phyloP scores from a whole-genome alignment of 2,888 invertebrate species.

The Drosophila recens region DNA sequence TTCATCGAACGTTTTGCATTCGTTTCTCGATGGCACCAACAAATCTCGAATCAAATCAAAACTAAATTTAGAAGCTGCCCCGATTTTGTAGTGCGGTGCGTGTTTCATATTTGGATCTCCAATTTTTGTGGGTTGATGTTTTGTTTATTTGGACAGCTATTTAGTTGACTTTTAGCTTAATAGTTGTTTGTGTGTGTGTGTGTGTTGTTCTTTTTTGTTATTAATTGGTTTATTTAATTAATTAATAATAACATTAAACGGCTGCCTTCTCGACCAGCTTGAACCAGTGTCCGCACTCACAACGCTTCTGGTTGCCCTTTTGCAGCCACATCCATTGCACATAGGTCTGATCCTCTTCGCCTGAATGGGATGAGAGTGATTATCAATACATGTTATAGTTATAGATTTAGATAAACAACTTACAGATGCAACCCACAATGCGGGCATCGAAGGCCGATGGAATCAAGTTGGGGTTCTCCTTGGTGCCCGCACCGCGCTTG shows the following conservation, averaged over 20 bases:
- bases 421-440: slow-evolving; percentile 97
- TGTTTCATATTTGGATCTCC: slow-evolving; percentile 6
- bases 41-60: slow-evolving; percentile 17
- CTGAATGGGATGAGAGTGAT: slow-evolving; percentile 77
- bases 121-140: slow-evolving; percentile 60
- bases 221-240: slow-evolving; percentile 75
- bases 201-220: slow-evolving; percentile 53
- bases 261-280: slow-evolving; percentile 93
- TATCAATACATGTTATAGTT: background rate
- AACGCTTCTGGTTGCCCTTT: slow-evolving; percentile 94
- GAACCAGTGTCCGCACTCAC: slow-evolving; percentile 99
- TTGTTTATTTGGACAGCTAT: slow-evolving; percentile 75
- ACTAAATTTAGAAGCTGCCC: slow-evolving; percentile 14
- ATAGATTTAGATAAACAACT: slow-evolving; percentile 75
- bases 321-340: slow-evolving; percentile 98
- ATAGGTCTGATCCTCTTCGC: slow-evolving; percentile 95
- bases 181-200: slow-evolving; percentile 63
- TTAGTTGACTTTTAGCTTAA: slow-evolving; percentile 82
- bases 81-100: background rate
- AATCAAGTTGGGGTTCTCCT: slow-evolving; percentile 93
- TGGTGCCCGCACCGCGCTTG: slow-evolving; percentile 93
- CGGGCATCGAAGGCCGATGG: slow-evolving; percentile 96
- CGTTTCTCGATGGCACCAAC: slow-evolving; percentile 27
- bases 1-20: slow-evolving; percentile 30
- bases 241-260: slow-evolving; percentile 86